Conservation (phyloP, 2,888 invertebrate species). For the Abrostola tripartita region DNA sequence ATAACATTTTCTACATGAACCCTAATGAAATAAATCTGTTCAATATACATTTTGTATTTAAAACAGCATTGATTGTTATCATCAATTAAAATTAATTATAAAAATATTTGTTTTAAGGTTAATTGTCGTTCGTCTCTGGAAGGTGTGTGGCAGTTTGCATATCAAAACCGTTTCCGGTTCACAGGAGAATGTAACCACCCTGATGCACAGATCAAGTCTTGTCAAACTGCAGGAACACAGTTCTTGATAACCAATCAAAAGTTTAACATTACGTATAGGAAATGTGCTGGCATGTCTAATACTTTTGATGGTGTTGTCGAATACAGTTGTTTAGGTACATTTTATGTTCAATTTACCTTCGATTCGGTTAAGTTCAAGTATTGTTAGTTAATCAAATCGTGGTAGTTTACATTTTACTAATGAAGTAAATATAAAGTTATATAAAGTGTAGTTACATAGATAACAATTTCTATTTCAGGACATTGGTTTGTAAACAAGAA, state of each 20-base stretch:
- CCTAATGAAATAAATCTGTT: too few species aligned
- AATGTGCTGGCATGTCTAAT: slow-evolving; percentile 96
- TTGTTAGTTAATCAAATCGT: not conserved
- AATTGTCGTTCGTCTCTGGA: slow-evolving; percentile 97
- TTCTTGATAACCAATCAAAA: slow-evolving; percentile 99
- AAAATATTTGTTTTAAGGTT: slow-evolving; percentile 80
- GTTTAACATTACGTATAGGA: slow-evolving; percentile 97
- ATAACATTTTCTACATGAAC: too few species aligned
- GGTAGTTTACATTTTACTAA: not conserved
- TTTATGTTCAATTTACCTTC: not conserved
- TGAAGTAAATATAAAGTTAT: not conserved
- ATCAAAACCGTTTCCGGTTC: slow-evolving; percentile 96
- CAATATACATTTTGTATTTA: too few species aligned
- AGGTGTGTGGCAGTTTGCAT: slow-evolving; percentile 98
- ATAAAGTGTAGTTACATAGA: too few species aligned
- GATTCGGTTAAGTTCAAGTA: not conserved
- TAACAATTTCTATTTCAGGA: slow-evolving; percentile 73
- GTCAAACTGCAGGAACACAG: slow-evolving; percentile 98
- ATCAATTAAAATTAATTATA: too few species aligned
- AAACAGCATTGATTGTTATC: too few species aligned
- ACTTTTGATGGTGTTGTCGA: slow-evolving; percentile 97
- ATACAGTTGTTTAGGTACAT: slow-evolving; percentile 94
- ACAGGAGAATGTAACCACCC: slow-evolving; percentile 97
- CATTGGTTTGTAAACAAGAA: slow-evolving; percentile 99
- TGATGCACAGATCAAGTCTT: slow-evolving; percentile 96